Base-by-base conservation (phyloP, 2,888 invertebrate genomes). In the Synergus gifuensis region DNA sequence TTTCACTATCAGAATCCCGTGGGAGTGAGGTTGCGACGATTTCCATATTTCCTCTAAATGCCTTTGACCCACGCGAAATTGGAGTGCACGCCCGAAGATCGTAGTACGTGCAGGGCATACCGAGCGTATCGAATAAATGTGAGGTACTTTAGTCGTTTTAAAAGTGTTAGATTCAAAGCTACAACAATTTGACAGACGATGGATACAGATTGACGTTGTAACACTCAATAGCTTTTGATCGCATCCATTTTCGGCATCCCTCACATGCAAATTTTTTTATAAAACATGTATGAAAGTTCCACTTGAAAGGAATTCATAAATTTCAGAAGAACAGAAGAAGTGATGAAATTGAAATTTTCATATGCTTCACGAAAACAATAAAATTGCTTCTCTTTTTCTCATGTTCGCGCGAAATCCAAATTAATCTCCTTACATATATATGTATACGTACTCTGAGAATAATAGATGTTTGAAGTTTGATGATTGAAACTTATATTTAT, bases 1-100 rank as follows among this genome's bases (percentile, higher is more conserved):
- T 73, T 54, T 58, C 54, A 73, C 54, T 54, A 54, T 73, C 54
- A 40, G 36, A 73, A 36, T 4, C 73, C n/a, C 40, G 7, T n/a
- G 73, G 54, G 73, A 73, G 73, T 36, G 54, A 73, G 73, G 49
- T 58, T 36, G 73, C 46, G 69, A 73, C 73, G 73, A 73, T 73
- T 73, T 73, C 73, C 73, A 73, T 73, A 73, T 73, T 73, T 73
- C 40, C 73, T 73, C 73, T 73, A 73, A 73, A 73, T 73, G 73
- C 73, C 73, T 73, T 73, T 73, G 73, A 73, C 40, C 73, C 54
- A 11, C 73, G 40, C 42, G 44, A 42, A 54, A 58, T 58, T 73
- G 73, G 54, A 73, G 54, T 54, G 73, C 73, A 58, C 36, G 54
- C 54, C 36, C 54, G 12, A 73, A 73, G 73, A 73, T 54, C 73